A percentile compares a stretch with the other conserved stretches of the same genome.
Conservation (phyloP, 2,888 invertebrate species). For the Drosophila neutralis region DNA sequence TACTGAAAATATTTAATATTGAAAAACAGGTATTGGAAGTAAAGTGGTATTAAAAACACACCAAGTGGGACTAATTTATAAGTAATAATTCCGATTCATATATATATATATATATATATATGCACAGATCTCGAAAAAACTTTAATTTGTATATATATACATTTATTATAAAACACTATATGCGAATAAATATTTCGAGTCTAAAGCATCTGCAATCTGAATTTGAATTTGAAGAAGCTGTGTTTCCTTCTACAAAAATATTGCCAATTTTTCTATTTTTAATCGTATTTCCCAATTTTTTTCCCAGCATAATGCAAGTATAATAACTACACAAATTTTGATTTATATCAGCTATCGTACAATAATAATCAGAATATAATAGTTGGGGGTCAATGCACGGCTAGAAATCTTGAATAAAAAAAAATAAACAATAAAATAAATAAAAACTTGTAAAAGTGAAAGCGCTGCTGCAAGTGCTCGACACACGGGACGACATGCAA, state of each 20-base stretch:
- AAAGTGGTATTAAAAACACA: neutral
- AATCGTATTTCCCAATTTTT: neutral
- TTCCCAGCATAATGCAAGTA: neutral
- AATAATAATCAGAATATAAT: neutral
- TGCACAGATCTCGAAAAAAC: no score
- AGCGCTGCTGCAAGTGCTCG: constrained; percentile 59
- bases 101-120: neutral
- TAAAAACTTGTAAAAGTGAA: constrained; percentile 64
- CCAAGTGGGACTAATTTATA: neutral
- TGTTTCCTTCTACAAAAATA: neutral
- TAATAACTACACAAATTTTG: neutral
- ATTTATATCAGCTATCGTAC: neutral
- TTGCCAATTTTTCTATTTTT: neutral
- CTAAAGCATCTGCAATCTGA: neutral
- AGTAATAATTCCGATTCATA: neutral
- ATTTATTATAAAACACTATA: neutral
- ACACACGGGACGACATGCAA: constrained; percentile 64
- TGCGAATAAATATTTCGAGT: neutral
- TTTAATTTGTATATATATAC: neutral
- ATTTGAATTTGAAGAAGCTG: neutral
- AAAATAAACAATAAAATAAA: constrained; percentile 18
- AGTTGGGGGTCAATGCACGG: constrained; percentile 41
- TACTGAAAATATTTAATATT: neutral
- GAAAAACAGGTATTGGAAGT: neutral
- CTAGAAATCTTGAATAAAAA: constrained; percentile 25